Evolutionary conservation across 2,888 invertebrate species (phyloP), one percentile per base, ranked within the genome.

Genomic region (Idaea aversata): DNA sequence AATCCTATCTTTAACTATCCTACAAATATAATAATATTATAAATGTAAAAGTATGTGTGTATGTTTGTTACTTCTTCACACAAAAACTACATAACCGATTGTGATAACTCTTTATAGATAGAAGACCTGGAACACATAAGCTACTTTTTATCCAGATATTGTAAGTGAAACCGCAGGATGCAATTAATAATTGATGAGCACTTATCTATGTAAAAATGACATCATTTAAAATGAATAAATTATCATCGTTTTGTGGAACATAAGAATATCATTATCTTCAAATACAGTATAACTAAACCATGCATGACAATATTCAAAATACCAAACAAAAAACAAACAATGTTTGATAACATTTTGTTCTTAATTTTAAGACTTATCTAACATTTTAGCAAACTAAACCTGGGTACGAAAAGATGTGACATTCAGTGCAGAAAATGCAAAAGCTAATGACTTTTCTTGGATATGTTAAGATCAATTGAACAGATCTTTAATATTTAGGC

Each of bases 381-480:
- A 47, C 47, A 47, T 47, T 47, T 6, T 47, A 47, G 47, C 7
- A 47, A 47, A 47, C 7, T 47, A 47, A 47, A 47, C 47, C 13
- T 47, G 7, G 13, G 2, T 47, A 47, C 47, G 13, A 47, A 47
- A 13, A 7, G 7, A 47, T 7, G 47, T 13, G 47, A 13, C 7
- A 36, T 4, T 10, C 36, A 47, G 47, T 47, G 10, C 47, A 47
- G 6, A 47, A 47, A 47, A 47, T 13, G 47, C 47, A 47, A 47
- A 47, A 47, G 10, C 47, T 2, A 47, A 10, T 47, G 47, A 47
- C 47, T 6, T 47, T 47, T 47, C 47, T 47, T 47, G 47, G 47
- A 47, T 47, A 47, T 47, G 47, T 47, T 47, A 25, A 47, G 47
- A 47, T 13, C 47, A 47, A 47, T 47, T 47, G 47, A 61, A 61